Evolutionary conservation across 2,888 invertebrate genomes (phyloP).

Genomic region (Caenorhabditis doughertyi): DNA sequence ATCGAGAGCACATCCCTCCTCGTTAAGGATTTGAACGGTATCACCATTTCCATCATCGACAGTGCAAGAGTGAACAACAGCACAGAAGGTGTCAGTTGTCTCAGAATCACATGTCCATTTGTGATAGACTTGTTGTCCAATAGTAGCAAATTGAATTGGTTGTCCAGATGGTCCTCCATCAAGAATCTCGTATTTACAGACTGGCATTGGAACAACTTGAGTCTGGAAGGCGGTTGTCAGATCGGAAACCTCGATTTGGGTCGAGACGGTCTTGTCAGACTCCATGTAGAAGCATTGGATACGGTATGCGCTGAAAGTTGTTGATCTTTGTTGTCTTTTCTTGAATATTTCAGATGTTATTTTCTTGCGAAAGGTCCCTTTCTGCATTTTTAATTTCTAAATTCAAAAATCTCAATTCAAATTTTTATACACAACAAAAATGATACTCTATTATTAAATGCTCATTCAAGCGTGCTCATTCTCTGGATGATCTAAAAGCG

Average conservation of each 20-base stretch:
- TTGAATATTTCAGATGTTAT: neutral
- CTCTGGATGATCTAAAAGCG: conserved; percentile 47
- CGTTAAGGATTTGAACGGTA: conserved; percentile 75
- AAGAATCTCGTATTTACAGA: conserved; percentile 80
- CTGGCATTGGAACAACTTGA: conserved; percentile 81
- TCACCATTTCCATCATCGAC: conserved; percentile 81
- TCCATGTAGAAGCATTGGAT: conserved; percentile 82
- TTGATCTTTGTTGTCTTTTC: conserved; percentile 8
- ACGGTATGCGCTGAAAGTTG: conserved; percentile 76
- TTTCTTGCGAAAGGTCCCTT: conserved; percentile 15
- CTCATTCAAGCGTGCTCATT: conserved; percentile 27
- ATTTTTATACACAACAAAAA: conserved; percentile 9
- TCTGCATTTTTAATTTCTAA: conserved; percentile 5
- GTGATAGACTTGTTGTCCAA: conserved; percentile 80
- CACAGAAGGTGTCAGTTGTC: conserved; percentile 80
- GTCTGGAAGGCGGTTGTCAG: conserved; percentile 81
- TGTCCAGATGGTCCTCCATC: conserved; percentile 79
- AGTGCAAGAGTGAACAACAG: conserved; percentile 80
- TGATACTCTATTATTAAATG: conserved; percentile 49
- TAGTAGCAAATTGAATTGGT: conserved; percentile 79
- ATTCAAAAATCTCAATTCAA: conserved; percentile 2
- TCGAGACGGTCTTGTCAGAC: conserved; percentile 79
- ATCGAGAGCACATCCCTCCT: conserved; percentile 77
- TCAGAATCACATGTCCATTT: conserved; percentile 81
- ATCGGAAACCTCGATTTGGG: conserved; percentile 79